Base-by-base conservation (phyloP, 2,888 invertebrate species). In the Harpalus rufipes region DNA sequence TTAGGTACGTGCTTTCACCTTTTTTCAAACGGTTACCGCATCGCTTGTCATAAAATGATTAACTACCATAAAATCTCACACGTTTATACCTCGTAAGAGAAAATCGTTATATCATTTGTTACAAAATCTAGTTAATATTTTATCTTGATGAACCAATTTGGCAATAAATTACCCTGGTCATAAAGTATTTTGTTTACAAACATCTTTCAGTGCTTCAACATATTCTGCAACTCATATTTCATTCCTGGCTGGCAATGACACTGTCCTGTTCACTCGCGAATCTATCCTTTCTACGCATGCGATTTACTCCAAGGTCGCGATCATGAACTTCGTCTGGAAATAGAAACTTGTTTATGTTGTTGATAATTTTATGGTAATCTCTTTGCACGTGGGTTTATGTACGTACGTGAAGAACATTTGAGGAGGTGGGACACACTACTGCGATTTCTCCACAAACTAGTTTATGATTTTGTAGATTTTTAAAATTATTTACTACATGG, bases 311-410 rank as follows among this genome's bases (percentile, higher is more conserved):
- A 78, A 78, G 78, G 78, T 7, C 78, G 58, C 56, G 58, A 78
- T 58, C 58, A 56, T 78, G 78, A 56, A 58, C 56, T 58, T 58
- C 56, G 32, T 78, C 56, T 58, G n/a, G 78, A 78, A 78, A 78
- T 78, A 78, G 78, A 78, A 78, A 78, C 78, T 78, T 78, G 78
- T 78, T 78, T 78, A 78, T 78, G 78, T 78, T 78, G 78, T 78
- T 78, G 78, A 78, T 78, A 56, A 78, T 78, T 78, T 78, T 78
- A 78, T 78, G 78, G 78, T 78, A 78, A 78, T 78, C 58, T 78
- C 78, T 58, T 58, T 56, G 78, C 78, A 58, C 78, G 78, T 78
- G 58, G 78, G 78, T 58, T 58, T 78, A 72, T 72, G 41, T 72
- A 44, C 16, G 72, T 74, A 74, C 72, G 72, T 74, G 72, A 74